A percentile compares a stretch with the other conserved stretches of the same genome.
Conservation (phyloP, 2,888 invertebrate genomes). For the Lordiphosa andalusiaca region DNA sequence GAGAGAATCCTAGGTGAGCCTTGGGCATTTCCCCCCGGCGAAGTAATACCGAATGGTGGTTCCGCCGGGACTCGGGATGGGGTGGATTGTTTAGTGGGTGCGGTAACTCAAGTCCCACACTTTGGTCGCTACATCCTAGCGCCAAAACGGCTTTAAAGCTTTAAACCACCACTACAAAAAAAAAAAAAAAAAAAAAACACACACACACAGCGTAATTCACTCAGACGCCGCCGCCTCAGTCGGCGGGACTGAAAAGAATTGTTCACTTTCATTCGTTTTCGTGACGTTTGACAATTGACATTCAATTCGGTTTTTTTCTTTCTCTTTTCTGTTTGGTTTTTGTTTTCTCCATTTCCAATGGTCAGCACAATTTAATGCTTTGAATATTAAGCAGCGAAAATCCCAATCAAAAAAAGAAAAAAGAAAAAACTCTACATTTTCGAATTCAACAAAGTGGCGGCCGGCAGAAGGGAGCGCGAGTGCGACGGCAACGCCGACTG, state of each 20-base stretch:
- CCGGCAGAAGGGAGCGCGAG: slow-evolving; percentile 17
- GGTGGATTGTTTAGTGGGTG: too few relatives aligned
- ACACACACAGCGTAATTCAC: slow-evolving; percentile 24
- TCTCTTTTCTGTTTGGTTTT: slow-evolving; percentile 18
- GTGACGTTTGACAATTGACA: slow-evolving; percentile 40
- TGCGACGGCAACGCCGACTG: slow-evolving; percentile 8
- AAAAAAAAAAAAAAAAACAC: too few relatives aligned
- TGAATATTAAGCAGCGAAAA: slow-evolving; percentile 51
- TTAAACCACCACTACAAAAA: too few relatives aligned
- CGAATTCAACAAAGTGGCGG: slow-evolving; percentile 2
- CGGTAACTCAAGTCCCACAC: too few relatives aligned
- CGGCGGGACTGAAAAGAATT: slow-evolving; percentile 36
- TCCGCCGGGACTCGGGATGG: too few relatives aligned
- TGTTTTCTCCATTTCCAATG: slow-evolving; percentile 21
- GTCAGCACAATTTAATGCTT: slow-evolving; percentile 29
- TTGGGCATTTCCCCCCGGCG: too few relatives aligned
- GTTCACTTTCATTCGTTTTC: slow-evolving; percentile 55
- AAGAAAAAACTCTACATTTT: slow-evolving; percentile 23
- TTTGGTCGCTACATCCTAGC: too few relatives aligned
- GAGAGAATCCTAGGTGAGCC: too few relatives aligned
- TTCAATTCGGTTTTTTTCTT: slow-evolving; percentile 24
- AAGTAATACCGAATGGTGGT: too few relatives aligned
- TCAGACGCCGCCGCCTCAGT: slow-evolving; percentile 17
- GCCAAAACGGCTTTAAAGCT: too few relatives aligned
- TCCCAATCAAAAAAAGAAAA: slow-evolving; percentile 5